Conservation (phyloP, 2,888 invertebrate species). For the Acleris holmiana region DNA sequence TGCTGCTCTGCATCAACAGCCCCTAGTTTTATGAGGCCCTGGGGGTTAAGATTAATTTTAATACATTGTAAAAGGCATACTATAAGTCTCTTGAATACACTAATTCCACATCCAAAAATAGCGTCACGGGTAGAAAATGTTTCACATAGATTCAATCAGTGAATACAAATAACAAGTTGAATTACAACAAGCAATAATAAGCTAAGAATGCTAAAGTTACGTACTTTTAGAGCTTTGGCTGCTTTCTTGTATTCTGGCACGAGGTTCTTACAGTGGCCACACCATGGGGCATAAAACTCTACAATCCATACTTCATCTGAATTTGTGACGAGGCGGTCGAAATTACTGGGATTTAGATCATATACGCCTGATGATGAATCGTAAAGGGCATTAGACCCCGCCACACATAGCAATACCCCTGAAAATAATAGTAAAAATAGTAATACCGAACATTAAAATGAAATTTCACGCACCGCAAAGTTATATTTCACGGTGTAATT, state of each 20-base stretch:
- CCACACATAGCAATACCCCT: slow-evolving; percentile 70
- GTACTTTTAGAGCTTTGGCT: slow-evolving; percentile 95
- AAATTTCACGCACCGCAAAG: slow-evolving; percentile 42
- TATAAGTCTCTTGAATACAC: too few species aligned
- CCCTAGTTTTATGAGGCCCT: slow-evolving; percentile 97
- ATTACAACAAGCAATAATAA: not conserved
- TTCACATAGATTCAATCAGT: not conserved
- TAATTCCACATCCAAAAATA: too few species aligned
- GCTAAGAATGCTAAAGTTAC: slow-evolving; percentile 10
- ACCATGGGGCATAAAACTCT: slow-evolving; percentile 99
- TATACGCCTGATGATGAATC: slow-evolving; percentile 90
- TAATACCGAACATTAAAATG: slow-evolving; percentile 50
- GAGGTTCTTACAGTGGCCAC: slow-evolving; percentile 94
- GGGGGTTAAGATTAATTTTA: slow-evolving; percentile 39
- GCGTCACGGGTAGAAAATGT: too few species aligned
- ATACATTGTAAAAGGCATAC: not conserved
- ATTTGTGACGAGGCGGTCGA: slow-evolving; percentile 91
- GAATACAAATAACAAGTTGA: not conserved
- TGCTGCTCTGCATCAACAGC: slow-evolving; percentile 97
- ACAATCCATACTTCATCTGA: slow-evolving; percentile 97
- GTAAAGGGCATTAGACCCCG: slow-evolving; percentile 82
- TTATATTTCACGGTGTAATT: slow-evolving; percentile 53
- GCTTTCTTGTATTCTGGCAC: slow-evolving; percentile 97
- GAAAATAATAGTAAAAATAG: slow-evolving; percentile 48
- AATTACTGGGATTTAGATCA: slow-evolving; percentile 94